phyloP scores from a whole-genome alignment of 2,113 vertebrate genomes.

The Phalacrocorax pelagicus region DNA sequence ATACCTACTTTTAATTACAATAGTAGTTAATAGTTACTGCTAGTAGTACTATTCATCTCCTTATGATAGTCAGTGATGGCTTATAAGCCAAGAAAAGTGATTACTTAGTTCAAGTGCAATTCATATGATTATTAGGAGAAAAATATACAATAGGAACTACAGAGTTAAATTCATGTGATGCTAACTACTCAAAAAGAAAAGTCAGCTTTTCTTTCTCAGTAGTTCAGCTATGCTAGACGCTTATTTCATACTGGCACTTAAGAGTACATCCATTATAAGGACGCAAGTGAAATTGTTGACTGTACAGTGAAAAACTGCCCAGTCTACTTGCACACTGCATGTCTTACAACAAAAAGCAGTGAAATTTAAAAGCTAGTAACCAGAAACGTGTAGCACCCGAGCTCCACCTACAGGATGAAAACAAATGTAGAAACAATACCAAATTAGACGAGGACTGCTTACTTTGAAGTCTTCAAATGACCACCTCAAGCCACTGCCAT shows the following conservation, averaged over 20 bases:
- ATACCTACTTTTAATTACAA: neutral
- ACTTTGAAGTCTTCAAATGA: neutral
- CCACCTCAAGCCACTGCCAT: neutral
- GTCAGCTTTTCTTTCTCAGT: neutral
- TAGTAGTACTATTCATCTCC: neutral
- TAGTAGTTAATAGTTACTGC: neutral
- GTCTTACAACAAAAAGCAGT: neutral
- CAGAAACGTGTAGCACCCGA: constrained; percentile 7
- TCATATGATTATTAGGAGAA: neutral
- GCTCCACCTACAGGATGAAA: constrained; percentile 75
- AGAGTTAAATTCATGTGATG: neutral
- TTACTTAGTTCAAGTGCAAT: neutral
- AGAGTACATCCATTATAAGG: neutral
- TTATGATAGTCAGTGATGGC: neutral
- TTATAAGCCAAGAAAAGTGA: neutral
- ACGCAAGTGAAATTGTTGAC: neutral
- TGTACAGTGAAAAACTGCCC: neutral
- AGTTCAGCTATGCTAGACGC: neutral
- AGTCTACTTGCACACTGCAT: neutral
- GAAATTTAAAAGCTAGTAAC: neutral
- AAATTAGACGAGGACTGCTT: neutral
- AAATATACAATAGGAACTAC: neutral
- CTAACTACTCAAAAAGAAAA: neutral
- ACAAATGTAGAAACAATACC: neutral
- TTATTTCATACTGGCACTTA: neutral